Evolutionary conservation across 2,797 vertebrate genomes (phyloP).

Genomic region (Otus scops): DNA sequence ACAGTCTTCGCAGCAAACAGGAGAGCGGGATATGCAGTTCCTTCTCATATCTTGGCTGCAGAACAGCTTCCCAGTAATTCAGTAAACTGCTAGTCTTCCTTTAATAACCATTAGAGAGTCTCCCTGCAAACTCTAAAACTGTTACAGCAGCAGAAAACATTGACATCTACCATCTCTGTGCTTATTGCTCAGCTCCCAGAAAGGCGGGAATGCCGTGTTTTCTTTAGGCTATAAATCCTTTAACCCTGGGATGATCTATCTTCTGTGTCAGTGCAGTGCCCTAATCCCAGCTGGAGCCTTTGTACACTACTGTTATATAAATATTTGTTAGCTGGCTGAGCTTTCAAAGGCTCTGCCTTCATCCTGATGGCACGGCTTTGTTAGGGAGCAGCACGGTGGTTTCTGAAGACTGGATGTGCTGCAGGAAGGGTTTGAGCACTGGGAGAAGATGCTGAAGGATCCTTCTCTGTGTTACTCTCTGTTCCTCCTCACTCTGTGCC

Average conservation of each 20-base stretch:
- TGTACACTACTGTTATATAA: background rate
- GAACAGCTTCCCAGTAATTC: background rate
- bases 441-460: background rate
- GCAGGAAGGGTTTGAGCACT: background rate
- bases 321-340: background rate
- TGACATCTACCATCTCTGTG: background rate
- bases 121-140: background rate
- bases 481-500: background rate
- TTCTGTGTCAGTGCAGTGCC: background rate
- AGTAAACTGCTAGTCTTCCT: background rate
- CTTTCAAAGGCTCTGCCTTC: background rate
- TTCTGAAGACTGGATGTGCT: background rate
- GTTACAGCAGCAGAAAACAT: background rate
- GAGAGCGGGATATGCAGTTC: accelerated
- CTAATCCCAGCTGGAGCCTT: background rate
- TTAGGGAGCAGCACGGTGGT: background rate
- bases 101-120: background rate
- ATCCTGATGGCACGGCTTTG: accelerated
- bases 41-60: background rate
- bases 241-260: conserved; percentile 3
- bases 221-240: background rate
- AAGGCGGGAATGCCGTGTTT: accelerated
- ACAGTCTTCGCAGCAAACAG: background rate
- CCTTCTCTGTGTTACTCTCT: background rate
- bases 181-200: background rate